Evolutionary conservation across 2,113 vertebrate genomes (phyloP).

Genomic region (Heterotilapia buettikoferi): DNA sequence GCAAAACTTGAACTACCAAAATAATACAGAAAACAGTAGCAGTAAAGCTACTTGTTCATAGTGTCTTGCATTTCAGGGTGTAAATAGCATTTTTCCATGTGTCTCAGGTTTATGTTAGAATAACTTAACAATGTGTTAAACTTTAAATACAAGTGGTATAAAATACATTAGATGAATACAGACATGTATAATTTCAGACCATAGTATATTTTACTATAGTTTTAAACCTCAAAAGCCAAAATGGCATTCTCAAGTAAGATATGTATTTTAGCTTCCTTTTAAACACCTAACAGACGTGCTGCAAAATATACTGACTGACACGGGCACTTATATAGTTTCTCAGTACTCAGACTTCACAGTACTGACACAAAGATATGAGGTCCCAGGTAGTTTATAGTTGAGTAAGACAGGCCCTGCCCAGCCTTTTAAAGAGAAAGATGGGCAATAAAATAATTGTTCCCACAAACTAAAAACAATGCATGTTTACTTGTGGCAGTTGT

Average conservation of each 20-base stretch:
- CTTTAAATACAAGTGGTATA: not conserved
- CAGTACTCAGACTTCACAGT: not conserved
- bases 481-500: constrained; percentile 23
- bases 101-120: not conserved
- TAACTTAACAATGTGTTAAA: not conserved
- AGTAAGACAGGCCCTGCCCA: not conserved
- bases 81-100: not conserved
- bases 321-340: not conserved
- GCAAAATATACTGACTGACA: not conserved
- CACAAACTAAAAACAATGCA: constrained; percentile 1
- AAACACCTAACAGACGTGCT: fast-evolving
- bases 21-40: not conserved
- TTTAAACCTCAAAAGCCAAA: not conserved
- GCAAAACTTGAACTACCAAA: not conserved
- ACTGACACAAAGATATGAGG: not conserved
- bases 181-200: not conserved
- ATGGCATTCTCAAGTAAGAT: not conserved
- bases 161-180: not conserved
- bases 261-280: not conserved
- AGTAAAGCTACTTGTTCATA: not conserved
- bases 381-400: not conserved
- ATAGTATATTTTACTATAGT: not conserved
- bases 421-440: not conserved
- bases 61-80: not conserved
- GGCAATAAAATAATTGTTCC: not conserved